Percentiles rank a stretch among this genome's conserved stretches.
phyloP scores from a whole-genome alignment of 1,140 invertebrate species.

The Lordiphosa mommai region DNA sequence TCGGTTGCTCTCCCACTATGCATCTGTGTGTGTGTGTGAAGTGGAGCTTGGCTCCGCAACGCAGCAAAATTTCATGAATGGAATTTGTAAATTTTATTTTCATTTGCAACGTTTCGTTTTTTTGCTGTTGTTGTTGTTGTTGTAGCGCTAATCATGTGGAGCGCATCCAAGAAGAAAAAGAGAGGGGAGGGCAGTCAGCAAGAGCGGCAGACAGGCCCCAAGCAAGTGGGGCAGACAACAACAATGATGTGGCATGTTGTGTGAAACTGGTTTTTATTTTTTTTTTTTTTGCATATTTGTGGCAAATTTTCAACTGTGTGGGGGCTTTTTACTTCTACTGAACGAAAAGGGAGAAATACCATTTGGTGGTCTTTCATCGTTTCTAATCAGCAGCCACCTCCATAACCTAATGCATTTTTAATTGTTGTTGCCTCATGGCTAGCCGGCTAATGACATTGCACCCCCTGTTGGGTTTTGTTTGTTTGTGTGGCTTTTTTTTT shows the following conservation, averaged over 20 bases:
- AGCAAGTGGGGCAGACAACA: conserved; percentile 62
- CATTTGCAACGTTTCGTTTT: conserved; percentile 62
- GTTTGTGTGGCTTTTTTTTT: conserved; percentile 1
- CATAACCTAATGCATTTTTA: conserved; percentile 57
- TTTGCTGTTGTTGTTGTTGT: conserved; percentile 22
- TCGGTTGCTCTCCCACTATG: background rate
- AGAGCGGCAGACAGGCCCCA: conserved; percentile 23
- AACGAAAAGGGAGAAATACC: background rate
- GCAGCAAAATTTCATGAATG: conserved; percentile 75
- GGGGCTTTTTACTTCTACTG: background rate
- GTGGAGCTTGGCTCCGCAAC: conserved; percentile 41
- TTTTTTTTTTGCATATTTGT: conserved; percentile 8
- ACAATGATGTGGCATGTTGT: conserved; percentile 45
- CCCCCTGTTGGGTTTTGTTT: conserved; percentile 4
- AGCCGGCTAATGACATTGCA: conserved; percentile 18
- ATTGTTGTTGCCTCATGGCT: conserved; percentile 34
- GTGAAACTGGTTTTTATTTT: conserved; percentile 4
- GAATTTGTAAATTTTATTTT: conserved; percentile 78
- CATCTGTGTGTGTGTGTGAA: conserved; percentile 2
- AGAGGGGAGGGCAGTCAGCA: conserved; percentile 2
- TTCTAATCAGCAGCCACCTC: conserved; percentile 6
- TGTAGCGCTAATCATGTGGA: conserved; percentile 66
- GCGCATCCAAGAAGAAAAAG: conserved; percentile 11
- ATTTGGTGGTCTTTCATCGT: conserved; percentile 9
- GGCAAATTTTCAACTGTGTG: conserved; percentile 3